Conservation (phyloP, 2,888 invertebrate species). For the Ormyrus labotus region DNA sequence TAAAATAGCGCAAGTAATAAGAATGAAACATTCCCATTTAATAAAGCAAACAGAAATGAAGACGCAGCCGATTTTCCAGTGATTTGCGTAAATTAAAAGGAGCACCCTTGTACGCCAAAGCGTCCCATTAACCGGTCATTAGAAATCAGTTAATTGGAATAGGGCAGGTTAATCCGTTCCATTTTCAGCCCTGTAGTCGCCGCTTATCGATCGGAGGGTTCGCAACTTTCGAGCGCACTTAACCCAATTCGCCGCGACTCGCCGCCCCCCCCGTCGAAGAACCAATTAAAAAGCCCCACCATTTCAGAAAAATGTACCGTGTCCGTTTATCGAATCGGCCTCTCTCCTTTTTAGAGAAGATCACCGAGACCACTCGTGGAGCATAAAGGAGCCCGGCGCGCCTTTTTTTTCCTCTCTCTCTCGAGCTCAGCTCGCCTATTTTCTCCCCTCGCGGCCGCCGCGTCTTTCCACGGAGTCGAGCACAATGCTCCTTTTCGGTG, state of each 20-base stretch:
- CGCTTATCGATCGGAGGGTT: constrained; percentile 35
- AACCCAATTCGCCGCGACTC: constrained; percentile 31
- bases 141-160: constrained; percentile 23
- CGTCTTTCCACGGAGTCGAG: background rate
- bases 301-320: background rate
- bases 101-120: too few relatives aligned
- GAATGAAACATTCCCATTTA: too few relatives aligned
- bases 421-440: background rate
- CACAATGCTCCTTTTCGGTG: constrained; percentile 2
- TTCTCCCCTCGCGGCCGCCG: background rate
- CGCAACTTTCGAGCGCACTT: constrained; percentile 36
- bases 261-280: background rate
- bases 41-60: too few relatives aligned
- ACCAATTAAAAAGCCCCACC: constrained; percentile 24
- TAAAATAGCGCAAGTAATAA: too few relatives aligned
- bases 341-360: constrained; percentile 26
- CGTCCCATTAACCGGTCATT: constrained; percentile 14
- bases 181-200: constrained; percentile 18
- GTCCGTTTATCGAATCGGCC: background rate
- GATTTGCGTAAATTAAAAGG: too few relatives aligned
- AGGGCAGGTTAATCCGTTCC: constrained; percentile 11
- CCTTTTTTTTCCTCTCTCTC: constrained; percentile 14
- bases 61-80: too few relatives aligned
- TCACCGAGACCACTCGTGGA: constrained; percentile 34
- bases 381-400: constrained; percentile 1